These are phyloP conservation scores for Diarsia dahlii DNA, from an alignment of 2,888 invertebrate species.

Conservation along the genomic window DNA sequence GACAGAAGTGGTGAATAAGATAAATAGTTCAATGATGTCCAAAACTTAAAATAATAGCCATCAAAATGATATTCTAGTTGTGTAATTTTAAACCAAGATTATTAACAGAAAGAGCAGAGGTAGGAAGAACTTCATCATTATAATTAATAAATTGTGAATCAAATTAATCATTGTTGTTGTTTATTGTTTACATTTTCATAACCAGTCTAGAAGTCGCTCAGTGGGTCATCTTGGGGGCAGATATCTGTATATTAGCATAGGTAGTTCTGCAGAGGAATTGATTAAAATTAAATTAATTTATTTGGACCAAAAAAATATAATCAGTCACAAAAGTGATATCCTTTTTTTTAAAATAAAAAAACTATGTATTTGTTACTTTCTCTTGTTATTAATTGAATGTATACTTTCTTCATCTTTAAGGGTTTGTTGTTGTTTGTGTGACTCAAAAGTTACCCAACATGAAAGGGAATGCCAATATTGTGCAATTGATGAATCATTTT, in stretches of 20 bases:
- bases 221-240: too few species aligned
- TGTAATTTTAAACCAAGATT: neutral
- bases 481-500: constrained; percentile 46
- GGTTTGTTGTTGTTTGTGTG: neutral
- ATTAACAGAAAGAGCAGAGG: neutral
- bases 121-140: neutral
- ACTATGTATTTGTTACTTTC: neutral
- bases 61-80: neutral
- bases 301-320: neutral
- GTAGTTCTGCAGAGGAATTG: neutral
- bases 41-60: neutral
- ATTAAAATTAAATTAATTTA: neutral
- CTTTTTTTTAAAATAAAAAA: neutral
- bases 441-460: neutral
- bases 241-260: neutral
- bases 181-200: neutral
- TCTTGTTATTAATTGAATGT: neutral
- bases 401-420: neutral
- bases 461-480: constrained; percentile 29
- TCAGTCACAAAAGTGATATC: neutral
- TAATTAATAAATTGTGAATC: neutral
- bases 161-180: neutral
- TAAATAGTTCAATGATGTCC: neutral
- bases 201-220: neutral
- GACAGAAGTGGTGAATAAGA: neutral